Conservation (phyloP, 2,888 invertebrate genomes). For the Hirtodrosophila histrioides region DNA sequence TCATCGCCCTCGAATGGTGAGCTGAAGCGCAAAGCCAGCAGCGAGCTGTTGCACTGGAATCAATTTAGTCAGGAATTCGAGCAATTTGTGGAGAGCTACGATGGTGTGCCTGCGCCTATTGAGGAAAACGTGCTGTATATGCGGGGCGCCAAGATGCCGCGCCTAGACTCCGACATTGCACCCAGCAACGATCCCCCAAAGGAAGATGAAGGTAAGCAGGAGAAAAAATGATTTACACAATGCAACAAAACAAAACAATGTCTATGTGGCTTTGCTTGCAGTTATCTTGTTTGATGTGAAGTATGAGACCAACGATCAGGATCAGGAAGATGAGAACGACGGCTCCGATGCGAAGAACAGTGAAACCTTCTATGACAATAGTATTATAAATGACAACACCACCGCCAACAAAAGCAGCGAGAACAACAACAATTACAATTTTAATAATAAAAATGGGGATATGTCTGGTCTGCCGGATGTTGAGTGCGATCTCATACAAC, state of each 20-base stretch:
- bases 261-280: slow-evolving; percentile 4
- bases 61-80: slow-evolving; percentile 72
- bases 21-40: slow-evolving; percentile 70
- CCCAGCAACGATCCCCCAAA: slow-evolving; percentile 44
- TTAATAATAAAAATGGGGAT: slow-evolving; percentile 62
- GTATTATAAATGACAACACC: slow-evolving; percentile 53
- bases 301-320: slow-evolving; percentile 68
- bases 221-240: not conserved
- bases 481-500: slow-evolving; percentile 66
- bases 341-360: slow-evolving; percentile 72
- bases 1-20: slow-evolving; percentile 42
- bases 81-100: slow-evolving; percentile 70
- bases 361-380: slow-evolving; percentile 71
- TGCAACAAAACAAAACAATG: not conserved
- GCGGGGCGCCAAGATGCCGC: slow-evolving; percentile 67
- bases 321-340: slow-evolving; percentile 72
- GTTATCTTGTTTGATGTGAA: slow-evolving; percentile 72
- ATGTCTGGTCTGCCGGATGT: slow-evolving; percentile 45
- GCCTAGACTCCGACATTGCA: slow-evolving; percentile 52
- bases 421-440: slow-evolving; percentile 70
- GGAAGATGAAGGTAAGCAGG: slow-evolving; percentile 61
- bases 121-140: slow-evolving; percentile 73
- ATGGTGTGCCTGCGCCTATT: slow-evolving; percentile 59
- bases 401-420: slow-evolving; percentile 36
- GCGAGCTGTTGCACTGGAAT: slow-evolving; percentile 63